Base-by-base conservation (phyloP, 2,113 vertebrate species). In the Bubo bubo region DNA sequence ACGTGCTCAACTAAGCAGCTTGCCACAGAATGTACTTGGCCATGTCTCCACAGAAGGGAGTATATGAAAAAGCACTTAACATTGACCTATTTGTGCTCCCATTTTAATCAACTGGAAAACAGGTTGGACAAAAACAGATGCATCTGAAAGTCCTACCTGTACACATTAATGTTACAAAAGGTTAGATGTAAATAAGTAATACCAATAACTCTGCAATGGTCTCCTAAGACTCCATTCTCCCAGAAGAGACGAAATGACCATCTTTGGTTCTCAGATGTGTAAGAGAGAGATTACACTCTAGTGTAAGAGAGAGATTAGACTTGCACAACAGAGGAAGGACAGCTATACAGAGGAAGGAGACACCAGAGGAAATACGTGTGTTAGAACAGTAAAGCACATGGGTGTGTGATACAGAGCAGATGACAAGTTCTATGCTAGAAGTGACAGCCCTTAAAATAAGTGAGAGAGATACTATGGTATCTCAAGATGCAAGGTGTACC, bases 21-120 rank as follows among this genome's bases (percentile, higher is more conserved):
- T 53, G 83, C 64, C 70, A 82, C 77, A 55, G 71, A 68, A 18
- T 13, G 71, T 24, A 5, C 80, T 79, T 59, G 89, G 70, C 71
- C 66, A 2, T 7, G 58, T 66, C 62, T 87, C 43, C n/a, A 20
- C 66, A 59, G 62, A 73, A 50, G 21, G 50, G 43, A 95, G 62
- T 13, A 62, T 90, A 62, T n/a, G 86, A 88, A 90, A 91, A 94
- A 93, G 52, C 95, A 89, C 75, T 94, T 95, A 73, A 47, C 89
- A 62, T 1, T 89, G 95, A 75, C 83, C 76, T 91, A 6, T 47
- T 35, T 94, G 94, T 91, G 66, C 72, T 94, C 32, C 56, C 16
- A 6, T 43, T 90, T 75, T 58, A 72, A 87, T 41, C 93, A 79
- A 39, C 66, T 72, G 64, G 43, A 79, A 94, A 95, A 45, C 27